Evolutionary conservation across 2,113 vertebrate species (phyloP).

Genomic region (Takifugu bimaculatus): DNA sequence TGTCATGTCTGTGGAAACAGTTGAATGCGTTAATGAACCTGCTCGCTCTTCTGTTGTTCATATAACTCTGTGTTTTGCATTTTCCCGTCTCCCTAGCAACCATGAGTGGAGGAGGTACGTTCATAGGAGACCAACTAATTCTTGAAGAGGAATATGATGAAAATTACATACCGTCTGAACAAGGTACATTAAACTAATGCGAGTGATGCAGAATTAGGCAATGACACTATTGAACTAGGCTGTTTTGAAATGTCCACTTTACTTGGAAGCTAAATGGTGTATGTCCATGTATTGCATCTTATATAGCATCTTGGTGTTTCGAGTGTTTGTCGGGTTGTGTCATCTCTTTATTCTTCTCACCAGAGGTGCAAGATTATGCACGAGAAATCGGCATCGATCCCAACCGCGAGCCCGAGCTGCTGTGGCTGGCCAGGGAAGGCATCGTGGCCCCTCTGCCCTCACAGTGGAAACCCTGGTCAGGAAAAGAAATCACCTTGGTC

Average conservation of each 20-base stretch:
- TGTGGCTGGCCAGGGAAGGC: constrained; percentile 91
- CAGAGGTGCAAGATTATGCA: constrained; percentile 86
- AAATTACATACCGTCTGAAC: constrained; percentile 77
- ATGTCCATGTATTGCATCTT: not conserved
- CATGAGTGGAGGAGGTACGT: constrained; percentile 73
- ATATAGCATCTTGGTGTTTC: not conserved
- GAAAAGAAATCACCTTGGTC: not conserved
- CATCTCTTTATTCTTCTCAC: not conserved
- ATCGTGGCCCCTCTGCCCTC: constrained; percentile 81
- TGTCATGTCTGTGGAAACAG: too few relatives aligned
- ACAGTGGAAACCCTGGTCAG: constrained; percentile 92
- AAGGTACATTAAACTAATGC: constrained; percentile 55
- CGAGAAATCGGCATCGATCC: constrained; percentile 89
- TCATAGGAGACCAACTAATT: constrained; percentile 87
- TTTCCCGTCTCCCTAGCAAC: constrained; percentile 37
- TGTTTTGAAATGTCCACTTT: not conserved
- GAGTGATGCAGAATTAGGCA: not conserved
- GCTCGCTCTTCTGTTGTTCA: not conserved
- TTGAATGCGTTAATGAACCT: too few relatives aligned
- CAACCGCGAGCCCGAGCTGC: constrained; percentile 79
- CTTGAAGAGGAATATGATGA: constrained; percentile 89
- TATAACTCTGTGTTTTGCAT: not conserved
- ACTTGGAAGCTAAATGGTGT: not conserved
- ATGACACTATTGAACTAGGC: not conserved
- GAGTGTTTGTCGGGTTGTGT: not conserved